Conservation (phyloP, 1,140 invertebrate genomes). For the Spodoptera litura region DNA sequence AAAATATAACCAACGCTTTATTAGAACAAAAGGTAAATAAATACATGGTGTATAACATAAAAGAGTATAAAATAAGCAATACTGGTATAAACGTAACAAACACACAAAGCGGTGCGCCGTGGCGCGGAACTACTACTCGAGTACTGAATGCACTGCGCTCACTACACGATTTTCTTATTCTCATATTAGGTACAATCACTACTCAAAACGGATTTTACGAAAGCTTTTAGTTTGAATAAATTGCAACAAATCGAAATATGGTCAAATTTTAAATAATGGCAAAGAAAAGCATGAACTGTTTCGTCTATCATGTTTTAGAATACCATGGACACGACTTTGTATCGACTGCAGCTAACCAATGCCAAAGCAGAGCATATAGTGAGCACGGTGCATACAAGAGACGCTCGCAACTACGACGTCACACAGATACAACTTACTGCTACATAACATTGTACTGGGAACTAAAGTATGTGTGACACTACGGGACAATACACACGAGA, state of each 20-base stretch:
- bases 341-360: too few relatives aligned
- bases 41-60: conserved; percentile 14
- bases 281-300: too few relatives aligned
- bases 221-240: too few relatives aligned
- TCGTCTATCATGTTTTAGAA: too few relatives aligned
- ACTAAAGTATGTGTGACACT: not conserved
- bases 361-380: not conserved
- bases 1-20: conserved; percentile 31
- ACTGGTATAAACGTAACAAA: conserved; percentile 14
- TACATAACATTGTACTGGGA: conserved; percentile 39
- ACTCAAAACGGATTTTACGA: too few relatives aligned
- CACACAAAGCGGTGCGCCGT: not conserved
- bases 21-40: conserved; percentile 35
- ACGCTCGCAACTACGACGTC: conserved; percentile 31
- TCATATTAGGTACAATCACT: too few relatives aligned
- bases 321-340: too few relatives aligned
- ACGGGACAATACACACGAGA: not conserved
- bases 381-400: not conserved
- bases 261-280: too few relatives aligned
- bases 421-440: conserved; percentile 31
- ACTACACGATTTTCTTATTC: not conserved
- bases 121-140: not conserved
- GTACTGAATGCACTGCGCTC: not conserved
- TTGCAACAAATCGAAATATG: too few relatives aligned
- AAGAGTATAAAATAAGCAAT: conserved; percentile 21